These are phyloP conservation scores for Oncorhynchus gorbuscha DNA, from an alignment of 2,113 vertebrate genomes.

Conservation along the genomic window DNA sequence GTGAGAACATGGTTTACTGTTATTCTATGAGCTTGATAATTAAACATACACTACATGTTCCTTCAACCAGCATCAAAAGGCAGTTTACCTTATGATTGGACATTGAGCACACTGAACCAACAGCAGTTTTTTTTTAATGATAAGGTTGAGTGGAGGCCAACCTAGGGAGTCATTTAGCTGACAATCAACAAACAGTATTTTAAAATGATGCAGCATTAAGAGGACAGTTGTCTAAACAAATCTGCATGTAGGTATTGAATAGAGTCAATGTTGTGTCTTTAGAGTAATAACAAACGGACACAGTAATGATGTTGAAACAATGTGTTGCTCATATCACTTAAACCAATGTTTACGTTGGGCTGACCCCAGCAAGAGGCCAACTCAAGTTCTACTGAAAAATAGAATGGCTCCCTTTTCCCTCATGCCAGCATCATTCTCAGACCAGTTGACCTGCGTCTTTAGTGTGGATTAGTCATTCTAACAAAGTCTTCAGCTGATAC, in stretches of 20 bases:
- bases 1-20: too few relatives aligned
- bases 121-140: background rate
- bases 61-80: constrained; percentile 31
- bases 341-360: background rate
- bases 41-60: constrained; percentile 6
- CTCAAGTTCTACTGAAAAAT: background rate
- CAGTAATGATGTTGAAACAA: background rate
- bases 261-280: background rate
- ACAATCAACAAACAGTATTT: constrained; percentile 1
- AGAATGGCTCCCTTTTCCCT: background rate
- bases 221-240: background rate
- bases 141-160: constrained; percentile 14
- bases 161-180: background rate
- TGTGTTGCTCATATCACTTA: background rate
- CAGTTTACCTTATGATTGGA: constrained; percentile 18
- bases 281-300: background rate
- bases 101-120: constrained; percentile 16
- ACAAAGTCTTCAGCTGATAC: constrained; percentile 28
- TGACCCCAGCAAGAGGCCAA: background rate
- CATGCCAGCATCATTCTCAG: constrained; percentile 3
- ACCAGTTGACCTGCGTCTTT: constrained; percentile 20
- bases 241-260: background rate
- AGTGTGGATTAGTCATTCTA: background rate
- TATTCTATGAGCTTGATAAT: background rate
- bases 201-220: too few relatives aligned